These are phyloP conservation scores for Saimiri boliviensis DNA, from an alignment of 2,113 vertebrate genomes.

Conservation along the genomic window DNA sequence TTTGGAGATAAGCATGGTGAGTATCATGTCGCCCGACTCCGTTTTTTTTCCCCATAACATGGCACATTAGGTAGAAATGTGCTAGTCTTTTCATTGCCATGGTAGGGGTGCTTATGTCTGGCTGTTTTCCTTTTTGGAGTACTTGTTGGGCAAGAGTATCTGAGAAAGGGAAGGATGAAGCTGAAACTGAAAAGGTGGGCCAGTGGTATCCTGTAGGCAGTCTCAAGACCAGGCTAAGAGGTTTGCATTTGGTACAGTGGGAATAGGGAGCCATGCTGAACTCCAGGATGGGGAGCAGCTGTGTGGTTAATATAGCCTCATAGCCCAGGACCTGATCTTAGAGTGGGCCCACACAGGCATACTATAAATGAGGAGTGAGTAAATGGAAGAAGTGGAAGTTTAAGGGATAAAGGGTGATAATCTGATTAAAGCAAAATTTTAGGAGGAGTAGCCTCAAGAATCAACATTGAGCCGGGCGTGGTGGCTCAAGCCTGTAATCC, in stretches of 20 bases:
- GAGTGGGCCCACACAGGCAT: neutral
- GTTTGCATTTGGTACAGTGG: neutral
- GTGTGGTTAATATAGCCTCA: neutral
- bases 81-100: neutral
- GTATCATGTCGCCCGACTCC: neutral
- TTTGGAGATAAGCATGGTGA: constrained; percentile 65
- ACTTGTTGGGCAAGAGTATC: neutral
- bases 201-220: neutral
- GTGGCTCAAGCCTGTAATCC: too few relatives aligned
- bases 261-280: neutral
- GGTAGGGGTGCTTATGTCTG: neutral
- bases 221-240: neutral
- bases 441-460: neutral
- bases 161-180: neutral
- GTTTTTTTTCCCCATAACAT: neutral
- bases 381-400: neutral
- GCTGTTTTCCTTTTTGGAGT: neutral
- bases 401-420: neutral
- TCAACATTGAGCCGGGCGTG: neutral
- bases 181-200: neutral
- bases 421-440: neutral
- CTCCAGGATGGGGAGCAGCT: neutral
- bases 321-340: neutral
- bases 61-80: neutral
- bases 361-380: neutral